Evolutionary conservation across 2,797 vertebrate species (phyloP).

Genomic region (Ibycter americanus): DNA sequence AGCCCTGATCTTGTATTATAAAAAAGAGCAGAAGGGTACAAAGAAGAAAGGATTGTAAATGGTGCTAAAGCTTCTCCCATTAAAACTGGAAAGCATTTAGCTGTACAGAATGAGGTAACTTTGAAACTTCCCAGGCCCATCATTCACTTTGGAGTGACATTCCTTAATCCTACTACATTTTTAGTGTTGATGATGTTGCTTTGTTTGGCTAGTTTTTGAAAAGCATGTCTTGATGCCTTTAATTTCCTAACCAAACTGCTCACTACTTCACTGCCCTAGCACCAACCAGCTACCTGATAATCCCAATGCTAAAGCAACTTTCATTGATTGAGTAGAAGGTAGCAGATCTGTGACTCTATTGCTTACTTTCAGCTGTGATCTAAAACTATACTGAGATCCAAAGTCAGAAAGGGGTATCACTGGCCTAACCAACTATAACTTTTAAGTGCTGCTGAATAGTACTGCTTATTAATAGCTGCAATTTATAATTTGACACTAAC

Average conservation of each 20-base stretch:
- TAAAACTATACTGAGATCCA: not conserved
- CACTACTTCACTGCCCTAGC: not conserved
- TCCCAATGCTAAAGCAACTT: not conserved
- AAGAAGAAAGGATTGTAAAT: not conserved
- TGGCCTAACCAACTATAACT: not conserved
- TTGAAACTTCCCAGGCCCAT: not conserved
- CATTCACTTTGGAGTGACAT: not conserved
- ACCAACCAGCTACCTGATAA: not conserved
- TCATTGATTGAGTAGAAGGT: not conserved
- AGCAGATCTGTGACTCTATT: not conserved
- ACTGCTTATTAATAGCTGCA: not conserved
- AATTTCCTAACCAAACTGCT: not conserved
- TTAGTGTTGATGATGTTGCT: not conserved
- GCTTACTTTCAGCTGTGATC: not conserved
- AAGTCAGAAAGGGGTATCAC: not conserved
- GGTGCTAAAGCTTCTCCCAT: not conserved
- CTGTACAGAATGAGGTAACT: not conserved
- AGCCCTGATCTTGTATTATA: not conserved
- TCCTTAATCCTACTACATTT: not conserved
- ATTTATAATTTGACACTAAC: not conserved
- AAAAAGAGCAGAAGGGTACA: not conserved
- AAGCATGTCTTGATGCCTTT: not conserved
- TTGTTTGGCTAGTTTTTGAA: not conserved
- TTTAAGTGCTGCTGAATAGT: not conserved
- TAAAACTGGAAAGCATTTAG: not conserved